Base-by-base conservation (phyloP, 2,797 vertebrate species). In the Eupleurogrammus muticus region DNA sequence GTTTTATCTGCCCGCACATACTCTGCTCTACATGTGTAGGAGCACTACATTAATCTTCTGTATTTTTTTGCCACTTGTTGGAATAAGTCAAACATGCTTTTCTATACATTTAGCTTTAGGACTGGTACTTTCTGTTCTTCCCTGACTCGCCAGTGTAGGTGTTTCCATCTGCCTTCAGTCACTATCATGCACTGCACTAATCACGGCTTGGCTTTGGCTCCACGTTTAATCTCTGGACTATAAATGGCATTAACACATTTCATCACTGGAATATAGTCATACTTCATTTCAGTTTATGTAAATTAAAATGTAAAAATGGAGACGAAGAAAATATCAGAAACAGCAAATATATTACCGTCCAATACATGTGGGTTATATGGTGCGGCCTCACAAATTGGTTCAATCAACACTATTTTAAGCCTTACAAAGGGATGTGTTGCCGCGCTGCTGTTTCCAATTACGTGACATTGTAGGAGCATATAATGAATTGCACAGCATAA, bases 1-100 rank as follows among this genome's bases (percentile, higher is more conserved):
- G 62, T 5, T 55, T 61, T 67, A 54, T 66, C 53, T 50, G 5
- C 9, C 9, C 64, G 16, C 50, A 53, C 72, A 68, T 60, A 49
- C 65, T 74, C 40, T 36, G 12, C 59, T 28, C 48, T 48, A 28
- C 28, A 28, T 28, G 28, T 28, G 28, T 28, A 3, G 28, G 3
- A 28, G 28, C 28, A 28, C 28, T 28, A 6, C 28, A 28, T 28
- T 28, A 28, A 28, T 28, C 28, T 28, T 28, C 28, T 28, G 28
- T n/a, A n/a, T 28, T 28, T 28, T 28, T 28, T 3, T 28, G 6
- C 28, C 28, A 28, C 28, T 3, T 28, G 28, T 28, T 28, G 28
- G 28, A 28, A 28, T 28, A 28, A 28, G 28, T 28, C 28, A 28
- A 28, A 28, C 28, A 28, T 28, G 28, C 28, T 3, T 28, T 6